phyloP scores from a whole-genome alignment of 2,797 vertebrate genomes.

The Calcarius lapponicus region DNA sequence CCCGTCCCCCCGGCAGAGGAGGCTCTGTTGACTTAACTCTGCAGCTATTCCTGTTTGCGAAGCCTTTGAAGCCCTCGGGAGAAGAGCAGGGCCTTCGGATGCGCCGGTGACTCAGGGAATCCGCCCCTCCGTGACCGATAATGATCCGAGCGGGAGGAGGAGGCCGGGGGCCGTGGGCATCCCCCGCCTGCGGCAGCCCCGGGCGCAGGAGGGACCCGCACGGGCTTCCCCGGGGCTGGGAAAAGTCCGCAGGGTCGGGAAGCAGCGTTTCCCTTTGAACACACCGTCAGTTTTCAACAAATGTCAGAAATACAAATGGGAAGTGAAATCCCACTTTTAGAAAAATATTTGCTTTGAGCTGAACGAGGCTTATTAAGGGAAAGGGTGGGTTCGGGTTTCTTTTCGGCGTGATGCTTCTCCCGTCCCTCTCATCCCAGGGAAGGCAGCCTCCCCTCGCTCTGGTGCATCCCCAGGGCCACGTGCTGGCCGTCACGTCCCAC shows the following conservation, averaged over 20 bases:
- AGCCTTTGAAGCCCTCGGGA: not conserved
- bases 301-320: conserved; percentile 24
- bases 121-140: not conserved
- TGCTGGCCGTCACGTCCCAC: not conserved
- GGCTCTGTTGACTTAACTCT: not conserved
- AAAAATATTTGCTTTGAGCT: not conserved
- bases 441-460: not conserved
- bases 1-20: not conserved
- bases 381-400: not conserved
- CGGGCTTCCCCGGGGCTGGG: not conserved
- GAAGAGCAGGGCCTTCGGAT: not conserved
- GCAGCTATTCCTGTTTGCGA: not conserved
- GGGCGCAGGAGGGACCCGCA: not conserved
- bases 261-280: not conserved
- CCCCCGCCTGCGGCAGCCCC: not conserved
- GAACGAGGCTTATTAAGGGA: not conserved
- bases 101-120: conserved; percentile 1
- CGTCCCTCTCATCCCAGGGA: accelerated
- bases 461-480: not conserved
- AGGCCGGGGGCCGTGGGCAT: accelerated
- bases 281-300: not conserved
- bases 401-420: not conserved
- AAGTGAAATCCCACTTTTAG: conserved; percentile 47
- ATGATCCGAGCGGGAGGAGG: accelerated
- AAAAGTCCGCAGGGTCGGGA: not conserved